phyloP scores from a whole-genome alignment of 2,888 invertebrate species.

The Hermaeophaga mercurialis region DNA sequence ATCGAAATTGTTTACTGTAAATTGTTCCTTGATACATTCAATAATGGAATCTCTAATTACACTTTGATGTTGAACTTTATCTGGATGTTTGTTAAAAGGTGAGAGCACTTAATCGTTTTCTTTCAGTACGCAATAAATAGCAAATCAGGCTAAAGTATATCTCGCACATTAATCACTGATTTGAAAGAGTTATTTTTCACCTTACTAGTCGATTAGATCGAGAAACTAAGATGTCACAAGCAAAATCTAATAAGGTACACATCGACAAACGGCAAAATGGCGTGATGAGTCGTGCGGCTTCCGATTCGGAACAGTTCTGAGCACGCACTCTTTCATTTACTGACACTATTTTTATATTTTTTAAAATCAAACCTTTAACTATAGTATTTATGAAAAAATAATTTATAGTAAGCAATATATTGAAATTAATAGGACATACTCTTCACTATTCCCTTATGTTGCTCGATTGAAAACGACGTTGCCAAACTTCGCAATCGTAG shows the following conservation, averaged over 20 bases:
- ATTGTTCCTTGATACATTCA: background rate
- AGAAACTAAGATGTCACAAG: background rate
- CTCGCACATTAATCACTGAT: background rate
- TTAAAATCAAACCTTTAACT: too few species aligned
- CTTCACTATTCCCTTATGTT: slow-evolving; percentile 22
- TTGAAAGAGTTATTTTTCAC: slow-evolving; percentile 1
- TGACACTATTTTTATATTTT: background rate
- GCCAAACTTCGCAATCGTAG: slow-evolving; percentile 29
- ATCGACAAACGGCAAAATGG: slow-evolving; percentile 27
- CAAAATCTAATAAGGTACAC: slow-evolving; percentile 14
- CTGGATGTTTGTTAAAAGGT: background rate
- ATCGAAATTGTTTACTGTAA: background rate
- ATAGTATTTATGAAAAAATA: background rate
- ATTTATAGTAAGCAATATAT: background rate
- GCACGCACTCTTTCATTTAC: slow-evolving; percentile 1
- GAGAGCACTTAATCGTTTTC: slow-evolving; percentile 6
- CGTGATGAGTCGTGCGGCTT: slow-evolving; percentile 22
- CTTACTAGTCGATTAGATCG: background rate
- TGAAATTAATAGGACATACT: too few species aligned
- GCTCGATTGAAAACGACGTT: slow-evolving; percentile 31
- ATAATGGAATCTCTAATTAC: slow-evolving; percentile 3
- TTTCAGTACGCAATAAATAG: background rate
- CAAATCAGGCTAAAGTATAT: background rate
- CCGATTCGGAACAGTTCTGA: slow-evolving; percentile 10
- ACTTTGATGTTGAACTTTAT: too few species aligned